A percentile compares a stretch with the other conserved stretches of the same genome.
Evolutionary conservation across 2,797 vertebrate species (phyloP).

Genomic region (Scarus forsteni): DNA sequence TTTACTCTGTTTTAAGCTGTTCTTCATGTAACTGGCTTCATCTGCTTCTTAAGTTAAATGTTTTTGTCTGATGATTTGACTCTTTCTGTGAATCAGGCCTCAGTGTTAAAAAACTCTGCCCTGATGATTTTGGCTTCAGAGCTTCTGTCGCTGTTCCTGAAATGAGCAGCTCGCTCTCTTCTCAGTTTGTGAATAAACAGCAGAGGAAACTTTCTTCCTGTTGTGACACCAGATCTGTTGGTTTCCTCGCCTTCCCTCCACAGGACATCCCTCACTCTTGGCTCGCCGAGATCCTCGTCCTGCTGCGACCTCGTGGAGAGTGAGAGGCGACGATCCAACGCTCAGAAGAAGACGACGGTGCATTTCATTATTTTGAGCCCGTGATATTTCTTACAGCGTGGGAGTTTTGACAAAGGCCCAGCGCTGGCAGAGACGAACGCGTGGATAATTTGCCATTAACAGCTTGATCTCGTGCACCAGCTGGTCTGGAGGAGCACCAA

Average conservation of each 20-base stretch:
- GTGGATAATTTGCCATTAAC: slow-evolving; percentile 64
- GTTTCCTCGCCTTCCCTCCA: not conserved
- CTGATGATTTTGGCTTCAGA: too few species aligned
- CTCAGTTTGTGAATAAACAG: too few species aligned
- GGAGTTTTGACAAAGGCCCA: slow-evolving; percentile 37
- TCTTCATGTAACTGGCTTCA: too few species aligned
- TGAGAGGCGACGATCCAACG: not conserved
- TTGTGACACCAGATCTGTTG: slow-evolving; percentile 9
- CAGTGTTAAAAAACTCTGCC: too few species aligned
- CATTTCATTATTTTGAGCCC: not conserved
- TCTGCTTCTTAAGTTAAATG: too few species aligned
- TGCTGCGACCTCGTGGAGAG: not conserved
- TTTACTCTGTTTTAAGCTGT: too few species aligned
- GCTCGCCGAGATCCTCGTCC: not conserved
- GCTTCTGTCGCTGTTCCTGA: too few species aligned
- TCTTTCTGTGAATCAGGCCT: too few species aligned
- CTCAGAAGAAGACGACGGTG: not conserved
- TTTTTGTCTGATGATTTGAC: too few species aligned
- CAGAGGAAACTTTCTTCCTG: not conserved
- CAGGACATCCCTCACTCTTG: slow-evolving; percentile 1
- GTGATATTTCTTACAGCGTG: slow-evolving; percentile 18
- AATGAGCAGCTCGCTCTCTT: too few species aligned
- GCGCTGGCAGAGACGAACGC: slow-evolving; percentile 46
- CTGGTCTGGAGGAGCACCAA: slow-evolving; percentile 67
- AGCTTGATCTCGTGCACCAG: slow-evolving; percentile 61